Conservation (phyloP, 2,113 vertebrate species). For the Oreochromis tanganicae region DNA sequence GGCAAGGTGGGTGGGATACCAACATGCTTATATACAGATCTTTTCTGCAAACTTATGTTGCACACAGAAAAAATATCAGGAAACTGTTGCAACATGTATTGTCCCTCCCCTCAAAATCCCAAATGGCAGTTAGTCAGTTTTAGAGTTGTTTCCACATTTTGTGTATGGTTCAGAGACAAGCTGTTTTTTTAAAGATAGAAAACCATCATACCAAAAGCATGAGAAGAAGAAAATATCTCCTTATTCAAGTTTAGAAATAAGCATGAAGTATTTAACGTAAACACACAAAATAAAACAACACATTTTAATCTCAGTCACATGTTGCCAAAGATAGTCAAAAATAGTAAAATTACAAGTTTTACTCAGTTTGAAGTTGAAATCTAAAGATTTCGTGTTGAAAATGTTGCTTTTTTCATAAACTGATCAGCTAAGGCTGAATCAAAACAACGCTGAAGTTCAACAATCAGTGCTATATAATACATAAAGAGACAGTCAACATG, state of each 20-base stretch:
- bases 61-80: not conserved
- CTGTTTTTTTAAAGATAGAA: not conserved
- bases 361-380: not conserved
- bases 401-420: not conserved
- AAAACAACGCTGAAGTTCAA: not conserved
- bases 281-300: fast-evolving
- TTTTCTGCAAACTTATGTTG: not conserved
- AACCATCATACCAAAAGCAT: not conserved
- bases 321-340: not conserved
- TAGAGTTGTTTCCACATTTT: not conserved
- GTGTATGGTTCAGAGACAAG: not conserved
- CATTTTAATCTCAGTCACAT: fast-evolving
- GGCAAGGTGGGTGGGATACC: not conserved
- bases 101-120: not conserved
- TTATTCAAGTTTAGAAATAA: not conserved
- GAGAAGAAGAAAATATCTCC: not conserved
- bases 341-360: not conserved
- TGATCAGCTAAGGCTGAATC: not conserved
- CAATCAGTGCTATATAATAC: too few species aligned
- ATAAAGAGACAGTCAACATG: not conserved
- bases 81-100: not conserved
- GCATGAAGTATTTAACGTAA: not conserved
- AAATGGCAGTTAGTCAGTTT: not conserved
- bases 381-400: fast-evolving
- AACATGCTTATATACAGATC: not conserved